Percentiles rank a stretch among this genome's conserved stretches.
Conservation (phyloP, 2,113 vertebrate species). For the Apeltes quadracus region DNA sequence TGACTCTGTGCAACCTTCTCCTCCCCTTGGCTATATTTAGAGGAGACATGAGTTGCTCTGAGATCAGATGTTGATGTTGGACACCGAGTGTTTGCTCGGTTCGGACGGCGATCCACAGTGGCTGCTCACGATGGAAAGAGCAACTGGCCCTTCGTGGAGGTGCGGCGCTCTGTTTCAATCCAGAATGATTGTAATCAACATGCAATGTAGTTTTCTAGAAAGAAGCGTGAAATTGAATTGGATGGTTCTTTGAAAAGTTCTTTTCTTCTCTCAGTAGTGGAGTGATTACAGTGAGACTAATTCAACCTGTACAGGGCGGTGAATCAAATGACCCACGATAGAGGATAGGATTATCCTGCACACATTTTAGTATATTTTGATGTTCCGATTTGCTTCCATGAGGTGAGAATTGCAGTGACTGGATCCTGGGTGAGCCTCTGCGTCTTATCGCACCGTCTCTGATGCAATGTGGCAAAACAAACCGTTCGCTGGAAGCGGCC, state of each 20-base stretch:
- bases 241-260: background rate
- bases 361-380: background rate
- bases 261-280: background rate
- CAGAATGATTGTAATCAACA: background rate
- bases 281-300: constrained; percentile 1
- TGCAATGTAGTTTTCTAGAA: background rate
- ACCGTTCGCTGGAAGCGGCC: background rate
- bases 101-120: constrained; percentile 45
- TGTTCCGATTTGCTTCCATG: background rate
- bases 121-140: constrained; percentile 50
- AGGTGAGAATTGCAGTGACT: background rate
- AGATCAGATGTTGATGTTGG: constrained; percentile 74
- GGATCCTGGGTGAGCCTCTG: background rate
- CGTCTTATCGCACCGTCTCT: background rate
- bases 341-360: too few species aligned
- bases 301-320: background rate
- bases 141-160: constrained; percentile 23
- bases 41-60: constrained; percentile 66
- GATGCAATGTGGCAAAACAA: background rate
- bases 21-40: constrained; percentile 73
- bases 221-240: background rate
- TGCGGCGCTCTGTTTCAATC: constrained; percentile 4
- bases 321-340: background rate
- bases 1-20: constrained; percentile 57
- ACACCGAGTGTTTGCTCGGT: constrained; percentile 30